Evolutionary conservation across 2,113 vertebrate species (phyloP).

Genomic region (Ochotona curzoniae): DNA sequence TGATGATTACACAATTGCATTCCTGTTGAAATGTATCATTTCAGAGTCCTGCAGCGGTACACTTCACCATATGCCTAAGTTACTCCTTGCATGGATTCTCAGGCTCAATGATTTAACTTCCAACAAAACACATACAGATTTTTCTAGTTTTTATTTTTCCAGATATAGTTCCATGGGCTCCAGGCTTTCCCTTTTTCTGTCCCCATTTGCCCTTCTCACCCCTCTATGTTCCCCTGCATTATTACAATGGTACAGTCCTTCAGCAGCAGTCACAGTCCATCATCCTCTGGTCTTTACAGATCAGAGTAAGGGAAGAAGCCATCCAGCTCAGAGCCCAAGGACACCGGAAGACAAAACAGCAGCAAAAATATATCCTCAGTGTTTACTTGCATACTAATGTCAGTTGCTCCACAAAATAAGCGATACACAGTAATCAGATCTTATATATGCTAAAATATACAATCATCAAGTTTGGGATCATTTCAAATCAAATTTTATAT

Average conservation of each 20-base stretch:
- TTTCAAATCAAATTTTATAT: slow-evolving; percentile 78
- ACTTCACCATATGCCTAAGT: background rate
- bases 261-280: too few relatives aligned
- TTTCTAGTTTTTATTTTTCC: too few relatives aligned
- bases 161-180: too few relatives aligned
- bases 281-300: background rate
- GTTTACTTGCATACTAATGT: background rate
- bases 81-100: background rate
- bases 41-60: background rate
- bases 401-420: background rate
- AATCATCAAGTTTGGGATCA: slow-evolving; percentile 51
- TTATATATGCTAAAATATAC: slow-evolving; percentile 61
- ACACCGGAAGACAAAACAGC: background rate
- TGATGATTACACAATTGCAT: background rate
- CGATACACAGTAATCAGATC: background rate
- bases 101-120: background rate
- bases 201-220: too few relatives aligned
- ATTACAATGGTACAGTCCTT: too few relatives aligned
- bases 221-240: too few relatives aligned
- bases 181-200: too few relatives aligned
- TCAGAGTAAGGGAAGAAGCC: background rate
- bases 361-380: background rate
- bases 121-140: background rate
- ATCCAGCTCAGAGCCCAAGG: background rate
- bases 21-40: background rate